Percentiles rank a stretch among this genome's conserved stretches.
These are phyloP conservation scores for Drosophila tanythrix DNA, from an alignment of 2,888 invertebrate genomes.

Conservation along the genomic window DNA sequence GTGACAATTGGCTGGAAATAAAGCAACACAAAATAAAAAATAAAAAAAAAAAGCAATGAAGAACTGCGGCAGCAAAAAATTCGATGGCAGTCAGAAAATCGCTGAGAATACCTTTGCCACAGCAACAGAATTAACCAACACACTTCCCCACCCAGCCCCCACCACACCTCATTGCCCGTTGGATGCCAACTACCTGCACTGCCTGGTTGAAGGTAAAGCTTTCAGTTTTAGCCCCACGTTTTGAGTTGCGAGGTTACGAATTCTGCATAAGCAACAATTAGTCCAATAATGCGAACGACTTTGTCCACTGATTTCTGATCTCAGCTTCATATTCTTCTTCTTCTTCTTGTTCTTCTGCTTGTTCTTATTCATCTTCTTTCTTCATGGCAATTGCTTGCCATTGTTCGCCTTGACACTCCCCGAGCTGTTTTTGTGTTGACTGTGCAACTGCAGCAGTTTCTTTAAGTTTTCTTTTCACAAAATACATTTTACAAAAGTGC, in stretches of 20 bases:
- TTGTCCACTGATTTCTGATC: conserved; percentile 18
- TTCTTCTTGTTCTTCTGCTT: conserved; percentile 27
- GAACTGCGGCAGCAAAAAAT: conserved; percentile 66
- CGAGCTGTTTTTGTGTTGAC: conserved; percentile 1
- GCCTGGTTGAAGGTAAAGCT: conserved; percentile 18
- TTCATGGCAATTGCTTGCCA: conserved; percentile 36
- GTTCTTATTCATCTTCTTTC: conserved; percentile 34
- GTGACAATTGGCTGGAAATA: conserved; percentile 63
- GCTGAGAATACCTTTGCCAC: conserved; percentile 47
- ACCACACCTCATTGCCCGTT: not conserved
- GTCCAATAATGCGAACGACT: conserved; percentile 36
- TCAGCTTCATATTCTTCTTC: conserved; percentile 6
- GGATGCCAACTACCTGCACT: not conserved
- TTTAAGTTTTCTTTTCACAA: conserved; percentile 4
- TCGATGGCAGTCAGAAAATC: conserved; percentile 38
- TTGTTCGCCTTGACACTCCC: conserved; percentile 19
- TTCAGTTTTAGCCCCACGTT: conserved; percentile 13
- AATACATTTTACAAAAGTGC: conserved; percentile 12
- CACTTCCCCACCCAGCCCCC: not conserved
- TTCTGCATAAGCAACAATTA: conserved; percentile 53
- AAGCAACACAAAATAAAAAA: conserved; percentile 22
- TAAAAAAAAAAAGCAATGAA: conserved; percentile 17
- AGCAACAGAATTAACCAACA: conserved; percentile 10
- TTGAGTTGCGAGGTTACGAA: conserved; percentile 45
- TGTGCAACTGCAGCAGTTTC: conserved; percentile 39